Evolutionary conservation across 2,113 vertebrate genomes (phyloP).

Genomic region (Melanocharis versteri): DNA sequence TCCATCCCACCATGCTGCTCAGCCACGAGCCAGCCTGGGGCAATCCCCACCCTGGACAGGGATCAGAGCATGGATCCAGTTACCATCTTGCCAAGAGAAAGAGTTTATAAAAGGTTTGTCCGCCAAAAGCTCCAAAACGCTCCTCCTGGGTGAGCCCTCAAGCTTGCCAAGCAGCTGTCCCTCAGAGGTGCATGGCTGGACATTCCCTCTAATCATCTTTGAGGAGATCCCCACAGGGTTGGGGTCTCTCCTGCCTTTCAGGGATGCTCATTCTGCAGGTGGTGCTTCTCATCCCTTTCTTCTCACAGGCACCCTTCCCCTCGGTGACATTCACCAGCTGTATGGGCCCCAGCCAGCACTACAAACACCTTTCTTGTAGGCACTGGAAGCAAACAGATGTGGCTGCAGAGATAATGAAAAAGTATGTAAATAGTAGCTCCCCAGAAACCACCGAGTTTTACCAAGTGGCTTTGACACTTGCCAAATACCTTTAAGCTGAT

Average conservation of each 20-base stretch:
- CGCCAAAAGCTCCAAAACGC: background rate
- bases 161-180: fast-evolving
- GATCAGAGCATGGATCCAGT: background rate
- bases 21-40: background rate
- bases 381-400: constrained; percentile 59
- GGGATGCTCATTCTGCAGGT: background rate
- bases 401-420: constrained; percentile 11
- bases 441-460: constrained; percentile 13
- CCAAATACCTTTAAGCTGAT: constrained; percentile 50
- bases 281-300: background rate
- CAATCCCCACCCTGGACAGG: background rate
- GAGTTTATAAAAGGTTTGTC: background rate
- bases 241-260: background rate
- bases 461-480: constrained; percentile 64
- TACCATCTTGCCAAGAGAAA: background rate
- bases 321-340: constrained; percentile 19
- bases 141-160: background rate
- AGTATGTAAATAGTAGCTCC: constrained; percentile 49
- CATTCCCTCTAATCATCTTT: background rate
- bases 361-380: constrained; percentile 44
- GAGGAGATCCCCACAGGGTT: background rate
- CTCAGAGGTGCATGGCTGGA: background rate
- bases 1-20: background rate
- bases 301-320: background rate
- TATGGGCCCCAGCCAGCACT: constrained; percentile 33